phyloP scores from a whole-genome alignment of 1,140 invertebrate species.

The Argopecten irradians region DNA sequence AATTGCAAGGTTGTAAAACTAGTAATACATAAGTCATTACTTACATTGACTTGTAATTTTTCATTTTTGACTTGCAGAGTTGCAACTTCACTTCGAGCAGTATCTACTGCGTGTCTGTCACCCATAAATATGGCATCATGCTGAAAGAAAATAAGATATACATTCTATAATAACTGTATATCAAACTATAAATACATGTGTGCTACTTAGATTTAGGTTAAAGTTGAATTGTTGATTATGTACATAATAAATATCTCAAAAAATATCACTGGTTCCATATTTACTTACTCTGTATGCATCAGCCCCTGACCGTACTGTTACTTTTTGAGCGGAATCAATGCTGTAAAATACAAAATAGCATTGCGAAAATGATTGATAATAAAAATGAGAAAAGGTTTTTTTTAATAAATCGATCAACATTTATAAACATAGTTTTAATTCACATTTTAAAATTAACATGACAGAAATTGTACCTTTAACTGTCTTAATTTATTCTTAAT shows the following conservation, averaged over 20 bases:
- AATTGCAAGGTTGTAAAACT: no score
- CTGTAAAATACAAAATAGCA: slow-evolving; percentile 44
- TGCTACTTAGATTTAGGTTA: background rate
- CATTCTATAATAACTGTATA: slow-evolving; percentile 24
- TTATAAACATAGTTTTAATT: no score
- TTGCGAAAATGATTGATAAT: background rate
- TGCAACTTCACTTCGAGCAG: slow-evolving; percentile 69
- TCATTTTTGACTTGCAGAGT: slow-evolving; percentile 72
- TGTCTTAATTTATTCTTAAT: background rate
- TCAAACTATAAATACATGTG: background rate
- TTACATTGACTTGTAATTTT: slow-evolving; percentile 66
- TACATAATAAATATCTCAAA: background rate
- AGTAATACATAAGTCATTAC: background rate
- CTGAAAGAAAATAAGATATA: slow-evolving; percentile 48
- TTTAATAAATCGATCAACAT: no score
- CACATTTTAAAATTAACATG: background rate
- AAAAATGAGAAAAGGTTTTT: no score
- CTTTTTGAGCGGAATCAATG: slow-evolving; percentile 59
- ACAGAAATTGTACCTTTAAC: background rate
- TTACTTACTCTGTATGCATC: slow-evolving; percentile 55
- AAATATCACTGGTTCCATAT: no score
- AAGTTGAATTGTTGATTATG: background rate
- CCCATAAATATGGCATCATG: slow-evolving; percentile 60
- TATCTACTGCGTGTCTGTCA: slow-evolving; percentile 64
- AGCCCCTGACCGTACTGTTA: slow-evolving; percentile 34